Percentiles rank a stretch among this genome's conserved stretches.
Evolutionary conservation across 2,888 invertebrate genomes (phyloP).

Genomic region (Drosophila rubida): DNA sequence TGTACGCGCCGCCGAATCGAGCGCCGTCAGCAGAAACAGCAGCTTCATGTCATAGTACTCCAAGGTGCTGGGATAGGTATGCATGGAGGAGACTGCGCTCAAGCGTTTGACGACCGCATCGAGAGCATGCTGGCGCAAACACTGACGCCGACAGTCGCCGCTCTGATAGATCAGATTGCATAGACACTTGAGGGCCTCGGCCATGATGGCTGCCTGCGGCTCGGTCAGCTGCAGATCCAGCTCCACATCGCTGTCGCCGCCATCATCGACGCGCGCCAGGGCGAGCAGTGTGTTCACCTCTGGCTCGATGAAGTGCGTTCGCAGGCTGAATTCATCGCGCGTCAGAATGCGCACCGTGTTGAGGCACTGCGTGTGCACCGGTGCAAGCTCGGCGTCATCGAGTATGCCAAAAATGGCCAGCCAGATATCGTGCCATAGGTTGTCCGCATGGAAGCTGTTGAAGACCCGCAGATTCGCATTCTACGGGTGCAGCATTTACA

Average conservation of each 20-base stretch:
- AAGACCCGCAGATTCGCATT: slow-evolving; percentile 83
- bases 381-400: slow-evolving; percentile 67
- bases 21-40: slow-evolving; percentile 94
- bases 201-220: slow-evolving; percentile 85
- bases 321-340: slow-evolving; percentile 91
- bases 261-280: slow-evolving; percentile 86
- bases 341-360: slow-evolving; percentile 86
- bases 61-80: slow-evolving; percentile 82
- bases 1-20: slow-evolving; percentile 89
- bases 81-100: slow-evolving; percentile 84
- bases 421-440: slow-evolving; percentile 84
- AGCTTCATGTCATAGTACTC: slow-evolving; percentile 95
- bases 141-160: slow-evolving; percentile 87
- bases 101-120: slow-evolving; percentile 91
- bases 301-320: slow-evolving; percentile 88
- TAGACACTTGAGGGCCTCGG: slow-evolving; percentile 94
- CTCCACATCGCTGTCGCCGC: slow-evolving; percentile 37
- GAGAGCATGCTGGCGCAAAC: slow-evolving; percentile 88
- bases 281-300: slow-evolving; percentile 89
- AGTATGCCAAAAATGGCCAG: slow-evolving; percentile 81
- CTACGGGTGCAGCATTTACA: slow-evolving; percentile 55
- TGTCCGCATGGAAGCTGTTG: slow-evolving; percentile 80
- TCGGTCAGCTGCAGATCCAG: slow-evolving; percentile 32
- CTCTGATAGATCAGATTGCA: slow-evolving; percentile 95
- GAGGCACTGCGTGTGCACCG: slow-evolving; percentile 77